These are phyloP conservation scores for Florisuga fusca DNA, from an alignment of 2,797 vertebrate species.

Conservation along the genomic window DNA sequence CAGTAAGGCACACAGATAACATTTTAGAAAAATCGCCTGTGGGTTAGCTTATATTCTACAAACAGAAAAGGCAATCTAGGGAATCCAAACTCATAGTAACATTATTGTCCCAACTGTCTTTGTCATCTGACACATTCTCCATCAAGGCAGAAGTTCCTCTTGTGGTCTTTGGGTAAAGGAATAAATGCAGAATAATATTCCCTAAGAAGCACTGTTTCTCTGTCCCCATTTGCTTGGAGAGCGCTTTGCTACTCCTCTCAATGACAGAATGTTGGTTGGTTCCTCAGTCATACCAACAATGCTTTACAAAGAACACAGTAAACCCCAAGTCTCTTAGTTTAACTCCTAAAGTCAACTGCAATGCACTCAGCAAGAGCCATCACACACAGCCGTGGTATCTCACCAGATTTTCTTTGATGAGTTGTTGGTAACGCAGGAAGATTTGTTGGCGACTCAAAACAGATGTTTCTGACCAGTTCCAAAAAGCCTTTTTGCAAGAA, in stretches of 20 bases:
- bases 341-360: neutral
- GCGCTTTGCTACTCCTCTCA: neutral
- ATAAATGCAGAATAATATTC: neutral
- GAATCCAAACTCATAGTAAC: neutral
- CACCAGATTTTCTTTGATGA: conserved; percentile 98
- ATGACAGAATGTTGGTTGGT: neutral
- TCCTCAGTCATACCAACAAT: neutral
- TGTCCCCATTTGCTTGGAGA: neutral
- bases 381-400: conserved; percentile 52
- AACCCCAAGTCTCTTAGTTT: neutral
- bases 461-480: conserved; percentile 91
- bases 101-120: neutral
- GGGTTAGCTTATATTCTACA: neutral
- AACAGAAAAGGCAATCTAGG: neutral
- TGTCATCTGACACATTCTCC: neutral
- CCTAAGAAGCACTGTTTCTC: neutral
- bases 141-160: neutral
- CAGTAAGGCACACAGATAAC: neutral
- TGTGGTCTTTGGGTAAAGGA: neutral
- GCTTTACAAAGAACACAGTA: neutral
- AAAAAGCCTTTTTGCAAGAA: conserved; percentile 89
- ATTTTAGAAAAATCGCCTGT: neutral
- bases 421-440: conserved; percentile 93
- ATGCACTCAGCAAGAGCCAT: neutral
- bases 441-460: conserved; percentile 92